Percentiles rank a stretch among this genome's conserved stretches.
Evolutionary conservation across 2,888 invertebrate genomes (phyloP).

Genomic region (Escarpia spicata): DNA sequence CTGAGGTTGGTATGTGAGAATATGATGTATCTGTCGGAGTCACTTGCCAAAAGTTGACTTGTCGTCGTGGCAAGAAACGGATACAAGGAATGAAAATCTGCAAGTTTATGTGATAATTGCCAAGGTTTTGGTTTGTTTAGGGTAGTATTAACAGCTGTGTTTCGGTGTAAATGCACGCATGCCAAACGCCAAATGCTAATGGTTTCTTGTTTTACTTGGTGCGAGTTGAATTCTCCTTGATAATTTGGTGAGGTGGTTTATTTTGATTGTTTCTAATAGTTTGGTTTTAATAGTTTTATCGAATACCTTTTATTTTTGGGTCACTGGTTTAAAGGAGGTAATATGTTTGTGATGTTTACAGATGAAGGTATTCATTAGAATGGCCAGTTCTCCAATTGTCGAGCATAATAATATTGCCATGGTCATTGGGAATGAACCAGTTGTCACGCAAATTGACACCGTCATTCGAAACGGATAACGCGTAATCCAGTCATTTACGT

Average conservation of each 20-base stretch:
- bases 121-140: not conserved
- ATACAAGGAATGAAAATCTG: not conserved
- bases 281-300: slow-evolving; percentile 13
- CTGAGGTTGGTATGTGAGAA: not conserved
- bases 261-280: not conserved
- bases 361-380: not conserved
- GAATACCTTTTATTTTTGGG: not conserved
- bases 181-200: not conserved
- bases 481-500: not conserved
- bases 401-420: not conserved
- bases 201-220: not conserved
- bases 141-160: not conserved
- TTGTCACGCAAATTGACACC: not conserved
- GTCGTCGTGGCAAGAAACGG: not conserved
- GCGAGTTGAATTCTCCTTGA: not conserved
- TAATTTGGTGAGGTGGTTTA: not conserved
- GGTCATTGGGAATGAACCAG: not conserved
- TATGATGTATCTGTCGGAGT: not conserved
- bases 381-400: not conserved
- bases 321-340: not conserved
- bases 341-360: not conserved
- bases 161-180: not conserved
- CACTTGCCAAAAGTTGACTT: not conserved
- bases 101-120: not conserved
- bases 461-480: not conserved